Evolutionary conservation across 1,140 invertebrate species (phyloP), one percentile per base, ranked within the genome.

Genomic region (Protaetia brevitarsis): DNA sequence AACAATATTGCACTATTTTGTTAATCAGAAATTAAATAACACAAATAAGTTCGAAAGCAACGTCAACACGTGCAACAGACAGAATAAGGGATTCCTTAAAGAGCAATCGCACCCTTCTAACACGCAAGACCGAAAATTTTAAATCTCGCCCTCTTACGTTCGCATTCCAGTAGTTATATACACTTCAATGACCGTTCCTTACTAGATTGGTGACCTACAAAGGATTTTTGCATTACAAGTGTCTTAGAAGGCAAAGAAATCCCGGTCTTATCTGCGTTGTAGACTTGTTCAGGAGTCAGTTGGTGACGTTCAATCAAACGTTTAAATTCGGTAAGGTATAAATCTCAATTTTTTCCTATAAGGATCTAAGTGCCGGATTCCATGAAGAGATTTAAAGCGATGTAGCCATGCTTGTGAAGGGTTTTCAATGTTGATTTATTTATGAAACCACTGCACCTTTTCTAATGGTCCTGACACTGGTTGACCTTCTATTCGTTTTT

Each of bases 191-290:
- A n/a, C n/a, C n/a, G n/a, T 13, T 78, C 71, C 69, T 76, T 76
- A 37, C 27, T 76, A 29, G 29, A 13, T 60, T 28, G 73, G 19
- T 34, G 59, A 65, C 70, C 67, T 64, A 65, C 65, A 36, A 69
- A 68, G 63, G 57, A 66, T 19, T 64, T 31, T 71, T 34, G 58
- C 41, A 59, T 72, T 51, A 64, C 72, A 29, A 72, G 64, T n/a
- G 71, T 74, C n/a, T 73, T 74, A 45, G 67, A 70, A 8, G 73
- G 71, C 61, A 76, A 63, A 13, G 63, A 56, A 64, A 69, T 73
- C 72, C 41, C 64, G 3, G 60, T 36, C 31, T 45, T 31, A 41
- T 69, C 61, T 30, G 64, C 21, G 27, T 63, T 65, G 19, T 66
- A 11, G 36, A 37, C 36, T 37, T 37, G 4, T 37, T 37, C 36